These are phyloP conservation scores for Epinotia bilunana DNA, from an alignment of 2,888 invertebrate genomes.

Conservation along the genomic window DNA sequence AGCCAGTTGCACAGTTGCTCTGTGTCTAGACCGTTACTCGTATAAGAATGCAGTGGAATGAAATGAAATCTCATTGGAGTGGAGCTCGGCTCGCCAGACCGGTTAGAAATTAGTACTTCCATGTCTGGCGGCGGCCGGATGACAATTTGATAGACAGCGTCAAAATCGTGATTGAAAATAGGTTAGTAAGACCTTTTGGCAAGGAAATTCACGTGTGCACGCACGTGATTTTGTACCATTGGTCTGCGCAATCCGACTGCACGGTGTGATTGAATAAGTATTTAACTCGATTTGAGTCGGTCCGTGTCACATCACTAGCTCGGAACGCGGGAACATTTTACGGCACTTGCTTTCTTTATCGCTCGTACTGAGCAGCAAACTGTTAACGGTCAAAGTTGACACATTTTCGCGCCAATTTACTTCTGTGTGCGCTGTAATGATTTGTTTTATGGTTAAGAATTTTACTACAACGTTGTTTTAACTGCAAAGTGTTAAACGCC, in stretches of 20 bases:
- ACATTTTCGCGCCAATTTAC: conserved; percentile 71
- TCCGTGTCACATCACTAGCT: conserved; percentile 56
- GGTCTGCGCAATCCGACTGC: conserved; percentile 46
- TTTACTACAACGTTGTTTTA: conserved; percentile 50
- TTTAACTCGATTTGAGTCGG: conserved; percentile 50
- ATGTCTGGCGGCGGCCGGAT: conserved; percentile 66
- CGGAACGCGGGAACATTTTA: conserved; percentile 61
- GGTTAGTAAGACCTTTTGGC: conserved; percentile 40
- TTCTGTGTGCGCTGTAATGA: conserved; percentile 48
- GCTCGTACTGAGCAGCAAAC: conserved; percentile 49
- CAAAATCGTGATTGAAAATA: conserved; percentile 62
- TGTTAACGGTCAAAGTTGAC: conserved; percentile 54
- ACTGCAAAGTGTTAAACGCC: conserved; percentile 47
- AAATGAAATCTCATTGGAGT: conserved; percentile 84
- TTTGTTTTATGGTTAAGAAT: conserved; percentile 53
- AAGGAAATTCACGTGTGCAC: conserved; percentile 19
- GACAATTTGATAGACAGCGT: conserved; percentile 77
- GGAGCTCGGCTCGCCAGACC: conserved; percentile 71
- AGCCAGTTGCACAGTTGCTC: conserved; percentile 57
- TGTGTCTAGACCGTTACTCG: conserved; percentile 76
- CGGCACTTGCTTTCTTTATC: conserved; percentile 62
- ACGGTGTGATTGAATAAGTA: conserved; percentile 46
- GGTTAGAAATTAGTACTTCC: conserved; percentile 71
- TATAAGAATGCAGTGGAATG: conserved; percentile 81
- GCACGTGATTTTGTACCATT: conserved; percentile 44